Conservation (phyloP, 2,113 vertebrate species). For the Python bivittatus region DNA sequence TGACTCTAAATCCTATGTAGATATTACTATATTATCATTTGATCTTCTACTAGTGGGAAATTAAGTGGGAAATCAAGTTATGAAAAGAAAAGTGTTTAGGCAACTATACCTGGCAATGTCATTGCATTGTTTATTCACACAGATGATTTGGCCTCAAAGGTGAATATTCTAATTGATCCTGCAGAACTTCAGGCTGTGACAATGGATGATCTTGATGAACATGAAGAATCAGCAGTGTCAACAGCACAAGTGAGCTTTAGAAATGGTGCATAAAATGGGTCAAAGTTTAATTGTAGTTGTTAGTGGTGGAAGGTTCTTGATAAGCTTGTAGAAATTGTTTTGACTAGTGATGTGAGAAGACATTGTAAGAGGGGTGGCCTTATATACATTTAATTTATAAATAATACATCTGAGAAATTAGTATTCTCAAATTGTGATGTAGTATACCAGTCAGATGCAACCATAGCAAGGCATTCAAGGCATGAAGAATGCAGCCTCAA, state of each 20-base stretch:
- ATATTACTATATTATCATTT: not conserved
- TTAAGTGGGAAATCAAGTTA: not conserved
- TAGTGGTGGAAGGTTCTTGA: not conserved
- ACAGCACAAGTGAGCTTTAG: constrained; percentile 79
- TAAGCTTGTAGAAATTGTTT: not conserved
- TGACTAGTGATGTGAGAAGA: not conserved
- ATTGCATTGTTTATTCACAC: constrained; percentile 45
- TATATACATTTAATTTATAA: not conserved
- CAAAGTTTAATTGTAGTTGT: not conserved
- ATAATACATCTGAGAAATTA: not conserved
- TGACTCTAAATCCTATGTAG: not conserved
- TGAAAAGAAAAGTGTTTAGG: not conserved
- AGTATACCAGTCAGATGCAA: not conserved
- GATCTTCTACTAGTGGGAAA: not conserved
- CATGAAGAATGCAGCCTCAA: not conserved
- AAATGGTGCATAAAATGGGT: not conserved
- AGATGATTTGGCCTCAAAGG: constrained; percentile 94
- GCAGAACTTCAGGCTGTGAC: constrained; percentile 89
- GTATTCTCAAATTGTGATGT: not conserved
- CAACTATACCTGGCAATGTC: not conserved
- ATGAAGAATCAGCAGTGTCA: constrained; percentile 83
- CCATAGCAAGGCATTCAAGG: not conserved
- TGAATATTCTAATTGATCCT: constrained; percentile 93
- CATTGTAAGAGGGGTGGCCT: not conserved
- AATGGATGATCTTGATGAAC: constrained; percentile 97